Evolutionary conservation across 2,888 invertebrate species (phyloP), one percentile per base, ranked within the genome.

Genomic region (Thalpophila matura): DNA sequence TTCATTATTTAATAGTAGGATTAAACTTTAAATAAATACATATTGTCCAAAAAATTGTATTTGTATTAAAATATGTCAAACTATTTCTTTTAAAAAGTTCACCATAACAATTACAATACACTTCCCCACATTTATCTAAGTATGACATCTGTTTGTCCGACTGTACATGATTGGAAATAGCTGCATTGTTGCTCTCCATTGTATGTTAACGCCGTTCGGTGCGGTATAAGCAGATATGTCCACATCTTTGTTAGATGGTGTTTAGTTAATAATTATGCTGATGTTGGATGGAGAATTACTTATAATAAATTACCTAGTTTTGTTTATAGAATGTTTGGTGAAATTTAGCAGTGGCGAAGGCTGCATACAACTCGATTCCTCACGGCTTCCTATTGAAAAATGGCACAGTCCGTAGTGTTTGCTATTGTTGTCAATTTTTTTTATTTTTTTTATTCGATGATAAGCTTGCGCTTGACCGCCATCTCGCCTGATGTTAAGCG

Each of bases 121-220:
- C 16, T 43, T 20, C 33, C 35, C 33, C 3, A 20, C 29, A 45
- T 55, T 56, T 65, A 59, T 68, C 54, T 69, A 33, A 22, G 5
- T 38, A 75, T 35, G 66, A 62, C 57, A 70, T 65, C 54, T 54
- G 46, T 59, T 51, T 38, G 51, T 42, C 29, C 20, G 69, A 69
- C 53, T 53, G 67, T 78, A 75, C 77, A 42, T 68, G 83, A 85
- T 85, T 83, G 85, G 83, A 80, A 86, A 86, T 82, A 79, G 78
- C 73, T 71, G 70, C 74, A 86, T 86, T 84, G 86, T 86, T 79
- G 79, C 45, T 3, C 55, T 43, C 71, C 64, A 84, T 86, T 83
- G 83, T 86, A 79, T 84, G 81, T 80, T 81, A 83, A 84, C 81
- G 61, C 59, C 45, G 40, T 45, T 29, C 59, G 53, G 64, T 71